Conservation (phyloP, 1,140 invertebrate genomes). For the Meloidogyne exigua region DNA sequence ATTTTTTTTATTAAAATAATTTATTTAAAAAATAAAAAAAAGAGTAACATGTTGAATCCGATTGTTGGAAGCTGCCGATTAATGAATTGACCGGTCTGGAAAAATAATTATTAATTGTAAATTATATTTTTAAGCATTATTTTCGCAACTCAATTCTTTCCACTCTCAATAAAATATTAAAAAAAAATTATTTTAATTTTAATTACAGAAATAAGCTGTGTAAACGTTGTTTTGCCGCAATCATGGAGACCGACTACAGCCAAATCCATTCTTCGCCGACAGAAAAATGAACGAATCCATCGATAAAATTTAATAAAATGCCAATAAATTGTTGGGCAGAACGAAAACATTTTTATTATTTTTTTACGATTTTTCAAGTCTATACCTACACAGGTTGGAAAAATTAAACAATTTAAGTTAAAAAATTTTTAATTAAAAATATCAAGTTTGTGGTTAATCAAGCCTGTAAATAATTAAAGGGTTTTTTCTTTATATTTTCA, state of each 20-base stretch:
- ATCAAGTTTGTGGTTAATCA: too few relatives aligned
- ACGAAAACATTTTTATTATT: not conserved
- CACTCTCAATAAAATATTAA: not conserved
- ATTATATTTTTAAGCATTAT: not conserved
- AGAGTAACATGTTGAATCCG: not conserved
- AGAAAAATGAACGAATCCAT: conserved; percentile 1
- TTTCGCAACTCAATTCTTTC: not conserved
- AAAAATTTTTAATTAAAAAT: too few relatives aligned
- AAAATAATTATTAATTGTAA: not conserved
- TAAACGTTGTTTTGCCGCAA: conserved; percentile 1
- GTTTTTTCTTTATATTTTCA: too few relatives aligned
- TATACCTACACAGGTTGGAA: too few relatives aligned
- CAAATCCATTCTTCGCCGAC: not conserved
- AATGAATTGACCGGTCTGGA: not conserved
- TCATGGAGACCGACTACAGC: not conserved
- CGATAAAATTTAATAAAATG: not conserved
- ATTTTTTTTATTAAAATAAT: not conserved
- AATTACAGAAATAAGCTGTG: conserved; percentile 1
- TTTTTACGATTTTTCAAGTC: not conserved
- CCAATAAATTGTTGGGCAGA: not conserved
- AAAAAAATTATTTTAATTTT: not conserved
- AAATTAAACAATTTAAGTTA: too few relatives aligned
- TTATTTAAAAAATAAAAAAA: too few relatives aligned
- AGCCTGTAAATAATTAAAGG: too few relatives aligned
- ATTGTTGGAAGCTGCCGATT: not conserved